A percentile compares a stretch with the other conserved stretches of the same genome.
These are phyloP conservation scores for Campylorhamphus procurvoides DNA, from an alignment of 2,113 vertebrate genomes.

Conservation along the genomic window DNA sequence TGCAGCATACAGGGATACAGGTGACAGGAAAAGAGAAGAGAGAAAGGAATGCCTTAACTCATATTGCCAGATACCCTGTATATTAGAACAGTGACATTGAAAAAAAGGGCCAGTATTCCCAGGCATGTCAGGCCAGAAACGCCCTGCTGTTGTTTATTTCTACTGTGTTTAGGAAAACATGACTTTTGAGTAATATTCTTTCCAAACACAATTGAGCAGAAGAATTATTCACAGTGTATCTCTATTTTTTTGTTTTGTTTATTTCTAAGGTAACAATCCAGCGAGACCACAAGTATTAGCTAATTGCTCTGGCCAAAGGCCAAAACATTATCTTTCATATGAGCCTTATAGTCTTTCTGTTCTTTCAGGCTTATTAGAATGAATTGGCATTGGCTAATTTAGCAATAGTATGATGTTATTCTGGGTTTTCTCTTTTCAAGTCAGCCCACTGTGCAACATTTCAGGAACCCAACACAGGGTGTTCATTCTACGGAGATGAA, in stretches of 20 bases:
- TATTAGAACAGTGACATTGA: neutral
- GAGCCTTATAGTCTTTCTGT: conserved; percentile 1
- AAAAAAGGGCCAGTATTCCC: neutral
- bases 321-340: conserved; percentile 18
- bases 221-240: neutral
- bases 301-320: conserved; percentile 22
- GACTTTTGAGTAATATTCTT: neutral
- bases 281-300: neutral
- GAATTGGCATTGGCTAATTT: neutral
- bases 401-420: neutral
- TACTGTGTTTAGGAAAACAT: neutral
- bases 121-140: neutral
- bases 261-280: conserved; percentile 20
- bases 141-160: neutral
- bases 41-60: neutral
- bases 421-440: conserved; percentile 22
- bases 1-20: neutral
- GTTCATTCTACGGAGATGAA: conserved; percentile 24
- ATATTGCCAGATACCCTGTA: neutral
- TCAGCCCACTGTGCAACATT: neutral
- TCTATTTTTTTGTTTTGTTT: neutral
- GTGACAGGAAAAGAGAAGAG: neutral
- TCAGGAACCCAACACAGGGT: neutral
- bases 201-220: conserved; percentile 12
- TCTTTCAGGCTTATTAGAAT: conserved; percentile 8